A percentile compares a stretch with the other conserved stretches of the same genome.
phyloP scores from a whole-genome alignment of 2,888 invertebrate genomes.

The Rhimphoctona megacephalus region DNA sequence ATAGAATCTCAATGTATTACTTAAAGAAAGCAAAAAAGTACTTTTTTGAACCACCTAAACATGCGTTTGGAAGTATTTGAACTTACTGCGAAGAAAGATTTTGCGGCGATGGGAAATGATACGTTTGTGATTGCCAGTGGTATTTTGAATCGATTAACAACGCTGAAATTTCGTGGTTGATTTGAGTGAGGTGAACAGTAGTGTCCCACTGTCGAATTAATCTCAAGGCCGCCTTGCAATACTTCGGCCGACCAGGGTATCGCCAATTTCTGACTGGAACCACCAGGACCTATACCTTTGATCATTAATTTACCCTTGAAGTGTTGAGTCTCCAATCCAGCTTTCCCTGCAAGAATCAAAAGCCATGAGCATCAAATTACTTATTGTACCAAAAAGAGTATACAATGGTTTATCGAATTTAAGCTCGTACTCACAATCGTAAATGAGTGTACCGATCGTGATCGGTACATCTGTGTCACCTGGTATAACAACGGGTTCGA shows the following conservation, averaged over 20 bases:
- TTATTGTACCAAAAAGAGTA: neutral
- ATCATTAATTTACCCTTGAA: slow-evolving; percentile 87
- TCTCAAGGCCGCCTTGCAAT: slow-evolving; percentile 87
- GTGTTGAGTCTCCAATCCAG: slow-evolving; percentile 86
- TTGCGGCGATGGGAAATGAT: slow-evolving; percentile 88
- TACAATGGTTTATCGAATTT: neutral
- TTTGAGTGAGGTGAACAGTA: slow-evolving; percentile 83
- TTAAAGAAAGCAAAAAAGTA: neutral
- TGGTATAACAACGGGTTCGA: slow-evolving; percentile 88
- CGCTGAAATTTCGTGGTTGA: slow-evolving; percentile 86
- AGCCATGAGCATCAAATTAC: neutral
- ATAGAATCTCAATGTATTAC: neutral
- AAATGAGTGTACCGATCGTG: slow-evolving; percentile 89
- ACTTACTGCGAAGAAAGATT: slow-evolving; percentile 88
- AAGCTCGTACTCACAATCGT: slow-evolving; percentile 88
- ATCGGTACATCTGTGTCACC: slow-evolving; percentile 88
- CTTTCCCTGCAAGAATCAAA: slow-evolving; percentile 85
- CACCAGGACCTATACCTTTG: slow-evolving; percentile 84
- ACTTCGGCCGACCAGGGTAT: slow-evolving; percentile 89
- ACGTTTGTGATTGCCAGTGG: slow-evolving; percentile 91
- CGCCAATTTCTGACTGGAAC: slow-evolving; percentile 84
- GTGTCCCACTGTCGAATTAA: slow-evolving; percentile 86
- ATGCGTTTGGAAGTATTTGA: neutral
- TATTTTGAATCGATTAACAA: slow-evolving; percentile 91
- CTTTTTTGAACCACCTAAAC: neutral